Evolutionary conservation across 2,888 invertebrate genomes (phyloP).

Genomic region (Drosophila meridiana): DNA sequence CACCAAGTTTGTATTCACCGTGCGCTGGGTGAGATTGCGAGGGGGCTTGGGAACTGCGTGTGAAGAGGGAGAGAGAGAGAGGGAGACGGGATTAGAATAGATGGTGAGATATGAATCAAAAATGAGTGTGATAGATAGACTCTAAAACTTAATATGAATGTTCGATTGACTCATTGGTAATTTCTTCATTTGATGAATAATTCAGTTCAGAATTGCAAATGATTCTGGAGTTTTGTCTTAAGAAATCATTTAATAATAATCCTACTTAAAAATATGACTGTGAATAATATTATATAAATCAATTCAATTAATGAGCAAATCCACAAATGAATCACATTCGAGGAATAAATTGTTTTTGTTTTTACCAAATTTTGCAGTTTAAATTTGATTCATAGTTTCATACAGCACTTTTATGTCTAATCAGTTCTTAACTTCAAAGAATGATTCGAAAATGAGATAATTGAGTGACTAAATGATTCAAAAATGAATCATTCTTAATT

Average conservation of each 20-base stretch:
- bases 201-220: background rate
- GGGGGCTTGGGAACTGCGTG: conserved; percentile 92
- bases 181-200: background rate
- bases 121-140: no score
- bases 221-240: background rate
- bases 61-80: no score
- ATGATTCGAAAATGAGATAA: background rate
- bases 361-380: no score
- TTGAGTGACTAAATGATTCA: background rate
- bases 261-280: no score
- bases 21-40: conserved; percentile 90
- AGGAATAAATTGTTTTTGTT: no score
- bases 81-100: background rate
- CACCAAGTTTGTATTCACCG: conserved; percentile 92
- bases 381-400: no score
- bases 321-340: background rate
- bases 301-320: background rate
- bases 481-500: background rate
- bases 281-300: no score
- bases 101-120: no score
- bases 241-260: no score
- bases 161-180: background rate
- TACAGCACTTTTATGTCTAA: background rate
- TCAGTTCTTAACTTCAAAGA: background rate
- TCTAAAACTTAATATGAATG: no score